Evolutionary conservation across 2,113 vertebrate species (phyloP).

Genomic region (Nipponia nippon): DNA sequence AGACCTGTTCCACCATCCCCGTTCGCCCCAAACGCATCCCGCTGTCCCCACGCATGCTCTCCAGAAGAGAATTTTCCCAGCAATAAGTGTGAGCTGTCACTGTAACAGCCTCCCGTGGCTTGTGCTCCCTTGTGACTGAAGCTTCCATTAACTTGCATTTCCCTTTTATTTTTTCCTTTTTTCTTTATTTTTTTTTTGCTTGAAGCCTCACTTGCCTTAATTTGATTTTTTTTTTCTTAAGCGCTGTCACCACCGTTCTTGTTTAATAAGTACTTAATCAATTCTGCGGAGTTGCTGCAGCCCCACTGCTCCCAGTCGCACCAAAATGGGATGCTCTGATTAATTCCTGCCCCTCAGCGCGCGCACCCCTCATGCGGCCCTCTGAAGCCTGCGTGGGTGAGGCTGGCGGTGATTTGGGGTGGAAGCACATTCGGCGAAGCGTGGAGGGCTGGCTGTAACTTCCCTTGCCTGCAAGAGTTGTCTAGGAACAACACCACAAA

Average conservation of each 20-base stretch:
- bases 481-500: background rate
- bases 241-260: background rate
- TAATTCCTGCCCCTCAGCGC: background rate
- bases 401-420: background rate
- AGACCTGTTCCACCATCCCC: fast-evolving
- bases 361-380: too few relatives aligned
- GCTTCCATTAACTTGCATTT: background rate
- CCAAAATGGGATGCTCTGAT: conserved; percentile 36
- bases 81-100: background rate
- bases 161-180: background rate
- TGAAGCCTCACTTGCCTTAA: conserved; percentile 22
- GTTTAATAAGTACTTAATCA: conserved; percentile 69
- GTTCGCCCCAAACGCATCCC: background rate
- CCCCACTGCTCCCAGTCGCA: conserved; percentile 22
- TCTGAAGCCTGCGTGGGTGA: too few relatives aligned
- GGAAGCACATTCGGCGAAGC: fast-evolving
- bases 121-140: background rate
- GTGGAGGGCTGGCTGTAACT: background rate
- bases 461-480: background rate
- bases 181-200: background rate
- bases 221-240: conserved; percentile 45
- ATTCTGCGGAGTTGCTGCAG: background rate
- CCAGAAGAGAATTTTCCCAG: background rate
- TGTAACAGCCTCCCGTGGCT: background rate
- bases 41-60: fast-evolving